These are phyloP conservation scores for Turnix velox DNA, from an alignment of 2,113 vertebrate species.

Conservation along the genomic window DNA sequence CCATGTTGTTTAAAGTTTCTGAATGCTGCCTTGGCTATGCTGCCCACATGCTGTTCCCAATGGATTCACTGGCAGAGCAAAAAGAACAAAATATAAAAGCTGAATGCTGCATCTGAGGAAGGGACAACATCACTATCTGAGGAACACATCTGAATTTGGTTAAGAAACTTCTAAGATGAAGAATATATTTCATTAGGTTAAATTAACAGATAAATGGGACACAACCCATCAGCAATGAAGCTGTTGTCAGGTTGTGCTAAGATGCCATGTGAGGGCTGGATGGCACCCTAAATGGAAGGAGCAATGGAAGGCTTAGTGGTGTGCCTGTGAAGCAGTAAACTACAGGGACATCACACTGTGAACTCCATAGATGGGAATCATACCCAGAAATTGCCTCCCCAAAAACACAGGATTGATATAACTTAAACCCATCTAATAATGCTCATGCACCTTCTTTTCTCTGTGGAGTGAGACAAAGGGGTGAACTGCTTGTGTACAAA, in stretches of 20 bases:
- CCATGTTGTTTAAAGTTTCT: constrained; percentile 26
- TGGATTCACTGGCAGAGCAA: background rate
- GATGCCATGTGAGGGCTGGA: background rate
- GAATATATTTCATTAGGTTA: background rate
- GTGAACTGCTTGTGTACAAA: background rate
- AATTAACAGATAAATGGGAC: fast-evolving
- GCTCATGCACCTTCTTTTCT: background rate
- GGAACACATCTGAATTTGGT: background rate
- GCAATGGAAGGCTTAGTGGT: background rate
- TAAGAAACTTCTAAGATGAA: background rate
- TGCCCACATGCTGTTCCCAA: constrained; percentile 20
- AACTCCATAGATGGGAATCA: background rate
- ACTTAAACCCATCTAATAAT: background rate
- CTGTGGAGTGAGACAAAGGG: background rate
- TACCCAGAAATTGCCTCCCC: background rate
- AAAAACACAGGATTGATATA: background rate
- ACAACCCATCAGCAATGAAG: background rate
- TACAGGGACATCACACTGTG: background rate
- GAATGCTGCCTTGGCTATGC: background rate
- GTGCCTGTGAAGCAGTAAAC: background rate
- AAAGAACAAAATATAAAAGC: background rate
- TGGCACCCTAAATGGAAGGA: background rate
- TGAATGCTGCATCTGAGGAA: background rate
- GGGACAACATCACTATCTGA: background rate
- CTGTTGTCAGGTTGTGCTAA: background rate